Conservation (phyloP, 2,113 vertebrate species). For the Chunga burmeisteri region DNA sequence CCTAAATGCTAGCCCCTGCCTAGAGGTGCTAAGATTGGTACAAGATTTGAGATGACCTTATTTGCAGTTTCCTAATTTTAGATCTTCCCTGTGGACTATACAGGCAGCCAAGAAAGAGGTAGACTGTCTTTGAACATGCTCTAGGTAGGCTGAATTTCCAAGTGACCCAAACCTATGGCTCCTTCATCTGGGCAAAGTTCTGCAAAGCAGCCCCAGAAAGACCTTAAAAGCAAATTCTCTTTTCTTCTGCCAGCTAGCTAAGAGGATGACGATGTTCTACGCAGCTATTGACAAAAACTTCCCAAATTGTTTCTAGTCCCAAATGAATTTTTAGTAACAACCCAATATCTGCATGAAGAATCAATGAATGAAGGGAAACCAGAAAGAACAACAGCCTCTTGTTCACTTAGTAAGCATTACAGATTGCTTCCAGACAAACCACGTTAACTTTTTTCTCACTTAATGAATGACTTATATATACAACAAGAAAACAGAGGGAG, state of each 20-base stretch:
- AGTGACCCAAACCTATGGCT: neutral
- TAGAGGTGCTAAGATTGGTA: constrained; percentile 17
- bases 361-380: neutral
- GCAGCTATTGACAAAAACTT: neutral
- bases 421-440: neutral
- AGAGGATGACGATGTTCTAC: neutral
- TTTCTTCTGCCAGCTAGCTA: neutral
- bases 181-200: neutral
- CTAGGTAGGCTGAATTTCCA: neutral
- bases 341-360: neutral
- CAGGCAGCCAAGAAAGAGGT: neutral
- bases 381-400: neutral
- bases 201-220: neutral
- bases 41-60: constrained; percentile 7
- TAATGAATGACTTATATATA: neutral
- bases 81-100: neutral
- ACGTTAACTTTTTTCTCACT: neutral
- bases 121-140: neutral
- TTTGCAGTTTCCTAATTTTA: constrained; percentile 44
- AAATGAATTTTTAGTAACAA: neutral
- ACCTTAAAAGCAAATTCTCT: neutral
- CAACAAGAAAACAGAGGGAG: neutral
- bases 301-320: neutral
- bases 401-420: neutral
- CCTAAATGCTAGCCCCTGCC: neutral